A percentile compares a stretch with the other conserved stretches of the same genome.
Conservation (phyloP, 1,140 invertebrate genomes). For the Philotrypesis tridentata region DNA sequence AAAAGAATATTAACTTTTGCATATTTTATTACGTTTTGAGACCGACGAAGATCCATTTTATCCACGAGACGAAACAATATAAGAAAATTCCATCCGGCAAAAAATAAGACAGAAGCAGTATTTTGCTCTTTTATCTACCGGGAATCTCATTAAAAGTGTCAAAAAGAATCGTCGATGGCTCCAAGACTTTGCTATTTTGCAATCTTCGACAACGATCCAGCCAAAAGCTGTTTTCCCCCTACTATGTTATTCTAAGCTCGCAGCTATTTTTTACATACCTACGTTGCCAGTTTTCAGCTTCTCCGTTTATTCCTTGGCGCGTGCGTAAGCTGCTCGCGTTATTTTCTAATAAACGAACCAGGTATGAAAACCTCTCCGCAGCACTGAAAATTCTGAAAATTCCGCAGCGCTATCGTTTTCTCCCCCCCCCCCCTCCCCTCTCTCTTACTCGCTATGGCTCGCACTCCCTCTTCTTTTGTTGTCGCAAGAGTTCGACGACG, state of each 20-base stretch:
- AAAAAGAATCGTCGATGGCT: neutral
- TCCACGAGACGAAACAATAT: neutral
- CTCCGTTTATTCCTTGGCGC: neutral
- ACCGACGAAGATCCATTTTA: neutral
- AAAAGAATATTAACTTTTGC: too few relatives aligned
- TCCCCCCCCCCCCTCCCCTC: neutral
- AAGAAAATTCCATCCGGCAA: neutral
- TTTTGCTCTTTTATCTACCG: neutral
- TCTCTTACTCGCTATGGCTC: neutral
- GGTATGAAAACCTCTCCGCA: constrained; percentile 5
- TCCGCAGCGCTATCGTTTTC: neutral
- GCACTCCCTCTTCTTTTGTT: neutral
- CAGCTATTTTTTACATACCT: neutral
- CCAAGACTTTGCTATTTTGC: constrained; percentile 4
- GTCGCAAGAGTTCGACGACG: neutral
- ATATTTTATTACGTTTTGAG: too few relatives aligned
- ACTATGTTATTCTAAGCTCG: constrained; percentile 40
- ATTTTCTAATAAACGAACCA: constrained; percentile 42
- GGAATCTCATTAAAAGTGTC: constrained; percentile 2
- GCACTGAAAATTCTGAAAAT: constrained; percentile 31
- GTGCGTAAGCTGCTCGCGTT: constrained; percentile 13
- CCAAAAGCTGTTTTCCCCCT: neutral
- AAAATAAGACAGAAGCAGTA: neutral
- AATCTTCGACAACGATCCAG: constrained; percentile 25
- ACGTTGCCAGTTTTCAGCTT: neutral